These are phyloP conservation scores for Erebia palarica DNA, from an alignment of 2,888 invertebrate species.

Conservation along the genomic window DNA sequence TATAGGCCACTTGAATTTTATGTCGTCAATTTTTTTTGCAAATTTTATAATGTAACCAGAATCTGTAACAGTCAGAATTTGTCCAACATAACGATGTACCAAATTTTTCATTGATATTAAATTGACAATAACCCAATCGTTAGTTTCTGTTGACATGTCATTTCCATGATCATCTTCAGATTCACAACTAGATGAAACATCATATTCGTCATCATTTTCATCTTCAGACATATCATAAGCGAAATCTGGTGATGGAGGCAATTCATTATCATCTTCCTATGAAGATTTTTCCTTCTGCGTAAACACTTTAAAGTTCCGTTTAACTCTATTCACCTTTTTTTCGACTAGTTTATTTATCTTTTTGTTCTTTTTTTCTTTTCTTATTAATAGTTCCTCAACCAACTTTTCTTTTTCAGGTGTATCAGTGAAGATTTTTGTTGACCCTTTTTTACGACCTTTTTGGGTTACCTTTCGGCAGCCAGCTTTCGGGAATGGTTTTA, in stretches of 20 bases:
- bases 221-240: slow-evolving; percentile 11
- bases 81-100: slow-evolving; percentile 43
- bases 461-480: slow-evolving; percentile 16
- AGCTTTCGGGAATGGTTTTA: slow-evolving; percentile 32
- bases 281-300: slow-evolving; percentile 30
- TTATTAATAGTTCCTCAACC: slow-evolving; percentile 22
- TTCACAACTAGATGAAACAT: slow-evolving; percentile 20
- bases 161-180: slow-evolving; percentile 35
- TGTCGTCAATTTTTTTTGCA: neutral
- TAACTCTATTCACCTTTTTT: slow-evolving; percentile 28
- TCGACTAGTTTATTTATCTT: slow-evolving; percentile 26
- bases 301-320: slow-evolving; percentile 6
- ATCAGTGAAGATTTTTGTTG: slow-evolving; percentile 42
- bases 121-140: slow-evolving; percentile 43
- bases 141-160: slow-evolving; percentile 22
- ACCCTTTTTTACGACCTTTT: slow-evolving; percentile 38
- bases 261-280: slow-evolving; percentile 31
- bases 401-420: slow-evolving; percentile 39
- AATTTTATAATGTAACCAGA: slow-evolving; percentile 30
- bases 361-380: slow-evolving; percentile 21
- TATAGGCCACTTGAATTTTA: slow-evolving; percentile 45
- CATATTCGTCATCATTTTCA: slow-evolving; percentile 16
- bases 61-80: slow-evolving; percentile 35
- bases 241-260: slow-evolving; percentile 32
- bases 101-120: slow-evolving; percentile 41